Evolutionary conservation across 2,888 invertebrate species (phyloP), one percentile per base, ranked within the genome.

Genomic region (Neoascia interrupta): DNA sequence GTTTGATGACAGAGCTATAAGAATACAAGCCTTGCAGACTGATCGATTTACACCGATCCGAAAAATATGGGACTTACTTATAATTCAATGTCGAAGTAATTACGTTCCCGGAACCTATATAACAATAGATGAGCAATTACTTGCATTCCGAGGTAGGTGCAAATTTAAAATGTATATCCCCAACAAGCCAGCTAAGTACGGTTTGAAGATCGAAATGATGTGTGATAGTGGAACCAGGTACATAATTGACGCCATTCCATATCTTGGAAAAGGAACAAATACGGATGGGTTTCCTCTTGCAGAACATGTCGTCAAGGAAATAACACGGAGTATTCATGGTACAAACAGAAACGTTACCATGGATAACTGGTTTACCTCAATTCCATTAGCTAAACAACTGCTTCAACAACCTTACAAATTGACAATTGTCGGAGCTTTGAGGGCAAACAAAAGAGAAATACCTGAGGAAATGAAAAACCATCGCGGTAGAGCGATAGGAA

Each of bases 41-140:
- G 51, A 51, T 34, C 34, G 31, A 51, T 51, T 51, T 10, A 51
- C 34, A 51, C 51, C 51, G 11, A 34, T 51, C 5, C 51, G 51
- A n/a, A 31, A 34, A 51, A 51, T 34, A 51, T 47, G 47, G 51
- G 31, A 31, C 31, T 34, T 51, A 51, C 18, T 51, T 3, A 51
- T 34, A 18, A 5, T 51, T 31, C 31, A 51, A 6, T 51, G 51
- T 34, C 8, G 13, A 34, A 11, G 5, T 51, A 51, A 34, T 51
- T 51, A 31, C 31, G 34, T 34, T 6, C 51, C 89, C 90, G 90
- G 90, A 89, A 88, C 81, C 82, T 83, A 45, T n/a, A n/a, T n/a
- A n/a, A n/a, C n/a, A n/a, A 26, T 26, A 26, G 26, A 26, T 26
- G 26, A 26, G 26, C 26, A 26, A 26, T 26, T 26, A 8, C 26